Evolutionary conservation across 1,140 invertebrate genomes (phyloP).

Genomic region (Propsilocerus akamusi): DNA sequence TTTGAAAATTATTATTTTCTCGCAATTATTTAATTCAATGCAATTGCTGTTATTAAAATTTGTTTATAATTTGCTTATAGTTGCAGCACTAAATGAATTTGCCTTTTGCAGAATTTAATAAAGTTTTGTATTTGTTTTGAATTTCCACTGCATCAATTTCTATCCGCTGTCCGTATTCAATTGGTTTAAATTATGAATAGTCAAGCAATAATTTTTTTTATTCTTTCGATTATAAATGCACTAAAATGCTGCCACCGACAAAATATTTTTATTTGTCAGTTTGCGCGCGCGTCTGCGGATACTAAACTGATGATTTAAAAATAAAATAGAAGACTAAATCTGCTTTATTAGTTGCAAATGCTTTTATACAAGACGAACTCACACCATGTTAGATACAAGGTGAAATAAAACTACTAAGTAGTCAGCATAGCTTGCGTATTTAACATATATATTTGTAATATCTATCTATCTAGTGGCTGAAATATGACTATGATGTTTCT

Average conservation of each 20-base stretch:
- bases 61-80: neutral
- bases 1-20: too few species aligned
- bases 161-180: neutral
- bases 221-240: neutral
- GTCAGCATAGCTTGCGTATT: neutral
- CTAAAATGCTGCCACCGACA: too few species aligned
- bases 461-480: neutral
- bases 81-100: neutral
- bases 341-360: constrained; percentile 1
- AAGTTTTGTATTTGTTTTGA: neutral
- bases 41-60: neutral
- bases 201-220: neutral
- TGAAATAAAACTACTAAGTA: neutral
- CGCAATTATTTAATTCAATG: neutral
- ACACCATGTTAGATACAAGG: neutral
- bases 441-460: neutral
- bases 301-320: constrained; percentile 1
- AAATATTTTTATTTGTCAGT: neutral
- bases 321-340: neutral
- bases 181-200: neutral
- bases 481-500: neutral
- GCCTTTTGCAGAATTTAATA: neutral
- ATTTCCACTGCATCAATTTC: neutral
- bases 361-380: constrained; percentile 2
- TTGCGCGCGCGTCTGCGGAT: neutral